Evolutionary conservation across 2,113 vertebrate species (phyloP).

Genomic region (Craseonycteris thonglongyai): DNA sequence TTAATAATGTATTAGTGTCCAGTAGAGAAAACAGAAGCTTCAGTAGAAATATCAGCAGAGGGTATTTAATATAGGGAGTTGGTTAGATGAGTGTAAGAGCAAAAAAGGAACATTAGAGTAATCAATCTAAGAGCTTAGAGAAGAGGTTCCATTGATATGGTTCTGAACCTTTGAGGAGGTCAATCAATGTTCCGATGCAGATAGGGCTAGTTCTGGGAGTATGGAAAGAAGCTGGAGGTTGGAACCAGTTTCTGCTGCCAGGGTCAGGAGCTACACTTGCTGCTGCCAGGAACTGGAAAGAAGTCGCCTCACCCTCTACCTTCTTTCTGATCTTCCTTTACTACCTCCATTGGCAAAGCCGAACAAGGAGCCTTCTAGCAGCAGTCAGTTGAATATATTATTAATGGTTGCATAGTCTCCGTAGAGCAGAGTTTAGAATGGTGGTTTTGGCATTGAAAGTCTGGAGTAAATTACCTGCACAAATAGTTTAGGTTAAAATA

Average conservation of each 20-base stretch:
- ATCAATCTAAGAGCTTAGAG: background rate
- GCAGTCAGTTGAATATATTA: background rate
- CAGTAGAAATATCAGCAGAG: background rate
- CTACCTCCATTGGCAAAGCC: background rate
- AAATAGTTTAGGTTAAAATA: background rate
- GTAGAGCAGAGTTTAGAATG: background rate
- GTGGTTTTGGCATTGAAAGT: constrained; percentile 14
- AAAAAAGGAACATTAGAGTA: background rate
- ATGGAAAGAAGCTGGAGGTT: background rate
- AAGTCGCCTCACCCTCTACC: background rate
- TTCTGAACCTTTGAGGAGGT: background rate
- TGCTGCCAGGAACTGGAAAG: background rate
- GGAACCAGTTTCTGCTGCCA: background rate
- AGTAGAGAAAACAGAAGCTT: constrained; percentile 17
- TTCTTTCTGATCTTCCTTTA: background rate
- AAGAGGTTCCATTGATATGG: background rate
- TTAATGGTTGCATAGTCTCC: background rate
- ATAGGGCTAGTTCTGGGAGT: background rate
- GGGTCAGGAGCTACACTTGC: background rate
- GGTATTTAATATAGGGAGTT: background rate
- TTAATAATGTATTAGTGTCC: background rate
- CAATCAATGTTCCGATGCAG: background rate
- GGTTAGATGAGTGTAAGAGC: background rate
- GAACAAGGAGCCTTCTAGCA: background rate
- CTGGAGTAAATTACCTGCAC: background rate